A percentile compares a stretch with the other conserved stretches of the same genome.
These are phyloP conservation scores for Pachyuromys duprasi DNA, from an alignment of 2,797 vertebrate genomes.

Conservation along the genomic window DNA sequence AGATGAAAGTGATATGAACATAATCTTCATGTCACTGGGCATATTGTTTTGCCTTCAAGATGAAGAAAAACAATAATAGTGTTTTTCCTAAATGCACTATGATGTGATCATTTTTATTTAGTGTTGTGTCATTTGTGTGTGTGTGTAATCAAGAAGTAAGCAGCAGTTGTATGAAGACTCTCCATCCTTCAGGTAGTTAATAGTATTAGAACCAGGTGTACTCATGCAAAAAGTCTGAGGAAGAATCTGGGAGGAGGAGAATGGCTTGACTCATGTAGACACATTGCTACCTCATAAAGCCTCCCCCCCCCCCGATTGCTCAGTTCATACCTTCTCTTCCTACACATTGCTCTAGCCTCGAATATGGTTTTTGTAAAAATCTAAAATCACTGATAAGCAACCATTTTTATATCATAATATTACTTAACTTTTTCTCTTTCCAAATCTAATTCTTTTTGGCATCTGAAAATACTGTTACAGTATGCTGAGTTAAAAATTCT, in stretches of 20 bases:
- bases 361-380: constrained; percentile 1
- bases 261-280: neutral
- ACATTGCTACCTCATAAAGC: neutral
- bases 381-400: neutral
- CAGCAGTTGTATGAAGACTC: neutral
- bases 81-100: neutral
- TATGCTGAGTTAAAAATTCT: neutral
- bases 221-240: neutral
- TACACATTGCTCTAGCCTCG: neutral
- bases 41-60: neutral
- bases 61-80: neutral
- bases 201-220: neutral
- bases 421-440: neutral
- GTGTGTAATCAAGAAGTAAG: neutral
- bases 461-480: neutral
- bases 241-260: neutral
- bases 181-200: neutral
- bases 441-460: constrained; percentile 14
- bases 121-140: neutral
- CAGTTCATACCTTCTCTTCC: neutral
- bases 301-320: neutral
- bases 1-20: neutral
- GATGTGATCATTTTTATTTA: neutral
- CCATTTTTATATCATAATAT: neutral
- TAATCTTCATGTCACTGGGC: neutral